Evolutionary conservation across 2,113 vertebrate species (phyloP).

Genomic region (Arvicanthis niloticus): DNA sequence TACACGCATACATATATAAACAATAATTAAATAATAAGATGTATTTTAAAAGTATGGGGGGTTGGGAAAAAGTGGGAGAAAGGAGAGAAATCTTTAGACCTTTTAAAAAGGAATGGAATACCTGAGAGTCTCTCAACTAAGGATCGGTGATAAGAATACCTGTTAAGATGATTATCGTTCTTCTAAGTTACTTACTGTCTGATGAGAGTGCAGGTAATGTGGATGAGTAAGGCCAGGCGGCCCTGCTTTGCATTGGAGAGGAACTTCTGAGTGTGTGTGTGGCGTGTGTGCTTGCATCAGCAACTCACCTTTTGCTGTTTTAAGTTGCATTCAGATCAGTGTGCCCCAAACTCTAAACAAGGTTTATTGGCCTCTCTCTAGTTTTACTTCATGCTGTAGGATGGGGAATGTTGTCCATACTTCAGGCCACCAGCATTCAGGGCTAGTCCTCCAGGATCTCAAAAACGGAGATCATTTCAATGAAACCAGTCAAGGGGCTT

Average conservation of each 20-base stretch:
- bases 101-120: not conserved
- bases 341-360: not conserved
- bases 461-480: not conserved
- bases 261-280: not conserved
- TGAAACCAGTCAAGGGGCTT: not conserved
- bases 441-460: not conserved
- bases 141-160: not conserved
- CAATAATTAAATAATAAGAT: no score
- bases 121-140: constrained; percentile 32
- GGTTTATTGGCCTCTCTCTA: not conserved
- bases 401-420: not conserved
- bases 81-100: not conserved
- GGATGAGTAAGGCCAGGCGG: not conserved
- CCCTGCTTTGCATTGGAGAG: not conserved
- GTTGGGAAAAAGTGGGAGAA: no score
- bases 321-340: not conserved
- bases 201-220: not conserved
- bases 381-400: not conserved
- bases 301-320: constrained; percentile 1
- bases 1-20: no score
- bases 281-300: not conserved
- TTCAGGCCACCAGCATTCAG: not conserved
- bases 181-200: constrained; percentile 18
- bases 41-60: no score
- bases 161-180: not conserved